Evolutionary conservation across 2,113 vertebrate species (phyloP).

Genomic region (Elephantulus edwardii): DNA sequence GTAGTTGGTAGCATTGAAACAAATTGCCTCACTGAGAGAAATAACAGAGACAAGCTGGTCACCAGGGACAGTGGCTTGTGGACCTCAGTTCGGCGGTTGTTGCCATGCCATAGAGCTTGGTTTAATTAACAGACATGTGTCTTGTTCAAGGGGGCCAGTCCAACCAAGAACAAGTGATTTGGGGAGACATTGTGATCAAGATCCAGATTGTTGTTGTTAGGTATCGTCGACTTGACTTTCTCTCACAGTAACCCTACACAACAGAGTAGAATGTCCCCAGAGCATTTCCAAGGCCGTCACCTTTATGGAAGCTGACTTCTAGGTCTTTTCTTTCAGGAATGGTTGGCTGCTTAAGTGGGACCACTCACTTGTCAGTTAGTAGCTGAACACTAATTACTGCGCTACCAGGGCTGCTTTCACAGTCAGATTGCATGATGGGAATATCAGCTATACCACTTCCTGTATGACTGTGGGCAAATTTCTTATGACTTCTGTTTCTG

Average conservation of each 20-base stretch:
- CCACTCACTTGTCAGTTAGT: background rate
- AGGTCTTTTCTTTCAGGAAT: background rate
- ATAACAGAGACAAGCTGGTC: background rate
- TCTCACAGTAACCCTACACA: background rate
- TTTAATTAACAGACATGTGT: background rate
- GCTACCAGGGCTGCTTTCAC: background rate
- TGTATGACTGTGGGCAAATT: background rate
- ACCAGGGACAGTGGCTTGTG: background rate
- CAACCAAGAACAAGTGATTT: background rate
- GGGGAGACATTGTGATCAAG: background rate
- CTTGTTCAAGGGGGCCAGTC: background rate
- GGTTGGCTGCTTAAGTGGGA: background rate
- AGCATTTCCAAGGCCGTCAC: background rate
- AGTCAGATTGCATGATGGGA: background rate
- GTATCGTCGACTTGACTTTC: background rate
- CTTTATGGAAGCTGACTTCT: background rate
- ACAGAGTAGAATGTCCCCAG: background rate
- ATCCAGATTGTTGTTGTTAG: background rate
- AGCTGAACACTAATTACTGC: background rate
- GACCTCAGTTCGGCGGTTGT: background rate
- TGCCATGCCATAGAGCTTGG: background rate
- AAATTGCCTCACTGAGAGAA: conserved; percentile 26
- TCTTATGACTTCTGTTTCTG: background rate
- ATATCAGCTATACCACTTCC: background rate
- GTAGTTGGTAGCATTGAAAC: conserved; percentile 48